Conservation (phyloP, 2,888 invertebrate species). For the Drosophila austrosaltans region DNA sequence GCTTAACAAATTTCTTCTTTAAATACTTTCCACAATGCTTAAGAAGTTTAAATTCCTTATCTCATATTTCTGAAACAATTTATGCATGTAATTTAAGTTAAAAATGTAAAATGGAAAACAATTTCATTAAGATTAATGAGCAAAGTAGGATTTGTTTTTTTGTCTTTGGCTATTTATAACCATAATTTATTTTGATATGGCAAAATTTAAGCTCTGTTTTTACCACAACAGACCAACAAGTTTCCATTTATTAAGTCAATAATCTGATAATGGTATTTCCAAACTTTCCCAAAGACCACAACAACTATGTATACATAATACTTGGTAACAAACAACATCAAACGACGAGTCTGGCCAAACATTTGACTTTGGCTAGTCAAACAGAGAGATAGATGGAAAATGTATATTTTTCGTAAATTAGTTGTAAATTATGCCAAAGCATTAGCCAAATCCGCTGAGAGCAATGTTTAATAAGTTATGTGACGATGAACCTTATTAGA, state of each 20-base stretch:
- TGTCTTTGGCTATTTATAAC: constrained; percentile 39
- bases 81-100: neutral
- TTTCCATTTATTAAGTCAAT: constrained; percentile 54
- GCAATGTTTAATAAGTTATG: constrained; percentile 50
- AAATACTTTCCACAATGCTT: too few relatives aligned
- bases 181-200: constrained; percentile 32
- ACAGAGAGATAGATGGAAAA: constrained; percentile 18
- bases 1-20: too few relatives aligned
- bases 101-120: constrained; percentile 39
- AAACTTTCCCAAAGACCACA: constrained; percentile 28
- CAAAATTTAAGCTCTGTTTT: constrained; percentile 22
- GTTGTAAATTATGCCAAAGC: constrained; percentile 43
- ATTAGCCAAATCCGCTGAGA: constrained; percentile 47
- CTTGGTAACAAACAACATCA: constrained; percentile 28
- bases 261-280: constrained; percentile 44
- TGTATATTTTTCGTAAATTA: constrained; percentile 33
- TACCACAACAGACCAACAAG: constrained; percentile 32
- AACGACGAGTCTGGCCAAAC: constrained; percentile 26
- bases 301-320: constrained; percentile 1
- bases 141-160: constrained; percentile 33
- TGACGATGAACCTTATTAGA: constrained; percentile 49
- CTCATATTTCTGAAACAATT: neutral
- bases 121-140: constrained; percentile 72
- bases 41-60: neutral
- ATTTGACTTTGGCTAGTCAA: constrained; percentile 23